Evolutionary conservation across 2,888 invertebrate species (phyloP).

Genomic region (Lycia hirtaria): DNA sequence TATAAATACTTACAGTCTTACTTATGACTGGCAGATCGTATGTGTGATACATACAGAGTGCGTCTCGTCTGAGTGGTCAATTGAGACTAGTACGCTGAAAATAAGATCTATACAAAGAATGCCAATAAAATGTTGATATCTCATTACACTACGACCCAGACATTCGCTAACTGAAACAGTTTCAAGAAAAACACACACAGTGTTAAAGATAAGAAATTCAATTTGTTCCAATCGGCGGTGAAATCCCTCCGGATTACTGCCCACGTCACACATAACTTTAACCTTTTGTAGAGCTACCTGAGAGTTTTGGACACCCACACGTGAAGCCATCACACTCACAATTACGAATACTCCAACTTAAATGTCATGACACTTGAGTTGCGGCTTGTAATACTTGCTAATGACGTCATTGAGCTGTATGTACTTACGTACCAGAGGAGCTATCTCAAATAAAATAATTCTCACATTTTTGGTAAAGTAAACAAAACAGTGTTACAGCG

Average conservation of each 20-base stretch:
- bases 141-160: background rate
- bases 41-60: too few species aligned
- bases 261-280: conserved; percentile 14
- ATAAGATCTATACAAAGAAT: too few species aligned
- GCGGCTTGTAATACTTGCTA: background rate
- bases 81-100: too few species aligned
- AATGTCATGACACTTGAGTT: background rate
- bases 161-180: conserved; percentile 29
- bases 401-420: too few species aligned
- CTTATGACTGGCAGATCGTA: too few species aligned
- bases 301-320: background rate
- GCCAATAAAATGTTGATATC: too few species aligned
- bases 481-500: too few species aligned
- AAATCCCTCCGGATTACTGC: conserved; percentile 17
- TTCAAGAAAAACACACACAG: conserved; percentile 36
- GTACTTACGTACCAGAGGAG: too few species aligned
- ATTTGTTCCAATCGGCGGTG: conserved; percentile 42
- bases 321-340: background rate
- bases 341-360: background rate
- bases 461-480: too few species aligned
- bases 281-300: conserved; percentile 24
- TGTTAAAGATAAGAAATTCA: conserved; percentile 52
- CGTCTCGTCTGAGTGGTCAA: too few species aligned
- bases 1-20: too few species aligned
- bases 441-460: too few species aligned